Base-by-base conservation (phyloP, 2,888 invertebrate genomes). In the Volucella inflata region DNA sequence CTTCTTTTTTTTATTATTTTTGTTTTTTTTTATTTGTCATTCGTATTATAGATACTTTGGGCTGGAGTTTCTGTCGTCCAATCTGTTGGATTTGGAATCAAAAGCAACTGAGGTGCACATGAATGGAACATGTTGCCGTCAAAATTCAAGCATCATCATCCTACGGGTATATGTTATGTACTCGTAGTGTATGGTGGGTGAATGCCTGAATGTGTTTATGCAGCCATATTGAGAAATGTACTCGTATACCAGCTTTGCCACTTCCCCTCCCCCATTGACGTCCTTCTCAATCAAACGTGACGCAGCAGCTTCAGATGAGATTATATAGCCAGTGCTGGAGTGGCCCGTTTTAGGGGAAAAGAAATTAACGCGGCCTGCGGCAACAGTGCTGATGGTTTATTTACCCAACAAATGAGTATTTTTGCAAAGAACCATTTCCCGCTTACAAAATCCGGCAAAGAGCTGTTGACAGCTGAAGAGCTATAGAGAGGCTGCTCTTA, bases 231-330 rank as follows among this genome's bases (percentile, higher is more conserved):
- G 68, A 36, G 16, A 48, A 65, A 57, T 75, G 38, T 50, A 17
- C n/a, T 1, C 44, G 36, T 64, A 38, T 17, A 83, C 59, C 12
- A 74, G 30, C 30, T 38, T 30, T 42, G n/a, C 42, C 40, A 21
- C 8, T 10, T n/a, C n/a, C n/a, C n/a, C n/a, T n/a, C n/a, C 60
- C 51, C 17, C 51, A 40, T 65, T 44, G 57, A 51, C 48, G 51
- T 53, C 42, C 36, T 8, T 75, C 75, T 80, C 70, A 70, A 80
- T 84, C 80, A 75, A 80, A 84, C 84, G 84, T 84, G 84, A 84
- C 75, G 42, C 51, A 65, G 71, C 80, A 80, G 44, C 70, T 71
- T 8, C 53, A 48, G 53, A 70, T 67, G 51, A 67, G 79, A 80
- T 84, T 84, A 76, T 68, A 17, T 62, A 46, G 42, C 51, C 70